These are phyloP conservation scores for Stenichneumon culpator DNA, from an alignment of 2,888 invertebrate genomes.

Conservation along the genomic window DNA sequence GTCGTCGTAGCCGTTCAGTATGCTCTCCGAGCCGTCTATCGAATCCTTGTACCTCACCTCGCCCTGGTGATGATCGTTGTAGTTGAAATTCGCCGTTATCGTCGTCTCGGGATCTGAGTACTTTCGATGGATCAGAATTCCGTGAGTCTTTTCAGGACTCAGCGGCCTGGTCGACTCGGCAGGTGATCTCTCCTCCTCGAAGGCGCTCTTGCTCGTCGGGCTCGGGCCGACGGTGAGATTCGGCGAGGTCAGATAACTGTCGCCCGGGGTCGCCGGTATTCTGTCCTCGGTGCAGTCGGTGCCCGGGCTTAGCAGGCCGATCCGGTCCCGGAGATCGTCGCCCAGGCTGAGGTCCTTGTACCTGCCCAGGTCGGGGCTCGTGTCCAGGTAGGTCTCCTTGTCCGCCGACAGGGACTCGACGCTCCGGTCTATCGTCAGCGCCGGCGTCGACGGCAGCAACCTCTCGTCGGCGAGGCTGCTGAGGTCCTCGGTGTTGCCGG, in stretches of 20 bases:
- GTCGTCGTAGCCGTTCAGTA: constrained; percentile 84
- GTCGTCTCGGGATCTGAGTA: constrained; percentile 71
- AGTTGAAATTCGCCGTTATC: constrained; percentile 74
- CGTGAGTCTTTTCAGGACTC: constrained; percentile 67
- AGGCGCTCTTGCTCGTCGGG: constrained; percentile 64
- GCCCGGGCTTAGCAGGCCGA: constrained; percentile 72
- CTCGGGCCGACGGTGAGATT: constrained; percentile 73
- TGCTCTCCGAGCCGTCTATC: constrained; percentile 86
- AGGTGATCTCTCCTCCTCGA: constrained; percentile 25
- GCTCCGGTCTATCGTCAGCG: constrained; percentile 78
- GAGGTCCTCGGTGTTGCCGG: constrained; percentile 78
- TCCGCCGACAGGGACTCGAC: constrained; percentile 77
- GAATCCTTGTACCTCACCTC: constrained; percentile 86
- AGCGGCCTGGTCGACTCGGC: neutral
- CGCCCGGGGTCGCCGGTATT: constrained; percentile 72
- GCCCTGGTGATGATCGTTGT: constrained; percentile 85
- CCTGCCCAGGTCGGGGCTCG: constrained; percentile 67
- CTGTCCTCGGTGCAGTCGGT: constrained; percentile 76
- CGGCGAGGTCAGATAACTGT: constrained; percentile 71
- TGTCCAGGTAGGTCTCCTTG: constrained; percentile 73
- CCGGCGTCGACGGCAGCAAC: constrained; percentile 78
- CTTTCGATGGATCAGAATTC: constrained; percentile 71
- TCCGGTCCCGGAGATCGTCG: constrained; percentile 71
- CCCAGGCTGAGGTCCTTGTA: constrained; percentile 72
- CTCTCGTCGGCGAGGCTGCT: constrained; percentile 80